Conservation (phyloP, 2,888 invertebrate genomes). For the Cheilosia vulpina region DNA sequence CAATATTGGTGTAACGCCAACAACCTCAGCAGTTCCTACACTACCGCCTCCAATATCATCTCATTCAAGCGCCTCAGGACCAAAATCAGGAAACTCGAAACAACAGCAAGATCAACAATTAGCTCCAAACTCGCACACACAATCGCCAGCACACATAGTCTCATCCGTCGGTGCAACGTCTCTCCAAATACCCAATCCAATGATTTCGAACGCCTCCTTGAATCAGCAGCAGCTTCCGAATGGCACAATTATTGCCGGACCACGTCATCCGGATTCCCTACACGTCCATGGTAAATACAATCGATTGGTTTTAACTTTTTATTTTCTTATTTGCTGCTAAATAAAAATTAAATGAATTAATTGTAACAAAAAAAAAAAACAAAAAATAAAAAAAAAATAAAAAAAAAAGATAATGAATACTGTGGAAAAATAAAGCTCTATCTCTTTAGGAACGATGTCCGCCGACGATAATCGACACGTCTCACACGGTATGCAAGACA, state of each 20-base stretch:
- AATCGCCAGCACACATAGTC: slow-evolving; percentile 66
- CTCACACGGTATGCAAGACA: slow-evolving; percentile 74
- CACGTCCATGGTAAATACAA: slow-evolving; percentile 74
- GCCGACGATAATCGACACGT: slow-evolving; percentile 72
- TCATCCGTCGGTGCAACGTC: slow-evolving; percentile 76
- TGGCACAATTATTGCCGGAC: slow-evolving; percentile 78
- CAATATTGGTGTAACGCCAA: slow-evolving; percentile 77
- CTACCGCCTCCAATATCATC: slow-evolving; percentile 77
- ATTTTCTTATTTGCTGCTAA: slow-evolving; percentile 16
- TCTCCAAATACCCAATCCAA: slow-evolving; percentile 79
- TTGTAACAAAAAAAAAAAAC: background rate
- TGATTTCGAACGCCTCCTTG: slow-evolving; percentile 77
- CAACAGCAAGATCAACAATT: slow-evolving; percentile 73
- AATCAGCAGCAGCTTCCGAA: slow-evolving; percentile 78
- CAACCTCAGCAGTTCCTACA: slow-evolving; percentile 77
- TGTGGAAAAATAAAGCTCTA: slow-evolving; percentile 65
- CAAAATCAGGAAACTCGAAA: slow-evolving; percentile 75
- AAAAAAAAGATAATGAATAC: slow-evolving; percentile 41
- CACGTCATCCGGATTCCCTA: slow-evolving; percentile 76
- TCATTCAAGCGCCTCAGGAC: slow-evolving; percentile 75
- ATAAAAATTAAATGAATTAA: slow-evolving; percentile 14
- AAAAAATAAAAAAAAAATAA: background rate
- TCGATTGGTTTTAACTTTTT: slow-evolving; percentile 33
- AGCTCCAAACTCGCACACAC: slow-evolving; percentile 72
- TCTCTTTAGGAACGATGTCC: slow-evolving; percentile 71